Evolutionary conservation across 2,888 invertebrate species (phyloP).

Genomic region (Alviniconcha strummeri): DNA sequence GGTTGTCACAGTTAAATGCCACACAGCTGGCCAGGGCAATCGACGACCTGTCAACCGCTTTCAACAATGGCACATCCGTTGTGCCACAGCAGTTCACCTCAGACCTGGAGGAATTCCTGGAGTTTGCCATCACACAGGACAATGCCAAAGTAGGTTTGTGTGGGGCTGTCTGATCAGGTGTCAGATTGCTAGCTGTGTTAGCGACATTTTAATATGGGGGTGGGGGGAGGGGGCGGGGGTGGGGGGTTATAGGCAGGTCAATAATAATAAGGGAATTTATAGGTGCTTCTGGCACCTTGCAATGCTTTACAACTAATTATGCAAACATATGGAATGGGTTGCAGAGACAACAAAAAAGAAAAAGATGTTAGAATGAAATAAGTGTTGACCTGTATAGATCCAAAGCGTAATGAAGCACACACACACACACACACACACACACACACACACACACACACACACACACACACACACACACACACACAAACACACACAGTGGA

Average conservation of each 20-base stretch:
- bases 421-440: no score
- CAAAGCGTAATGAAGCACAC: no score
- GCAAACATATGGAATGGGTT: no score
- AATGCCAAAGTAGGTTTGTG: slow-evolving; percentile 62
- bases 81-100: slow-evolving; percentile 22
- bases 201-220: neutral
- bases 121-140: slow-evolving; percentile 53
- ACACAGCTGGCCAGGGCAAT: slow-evolving; percentile 52
- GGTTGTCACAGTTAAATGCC: slow-evolving; percentile 46
- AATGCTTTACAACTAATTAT: no score
- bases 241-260: neutral
- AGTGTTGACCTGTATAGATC: no score
- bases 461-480: no score
- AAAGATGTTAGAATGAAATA: no score
- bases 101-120: slow-evolving; percentile 56
- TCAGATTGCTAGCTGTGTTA: neutral
- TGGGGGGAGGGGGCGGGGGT: neutral
- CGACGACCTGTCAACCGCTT: slow-evolving; percentile 55
- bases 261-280: no score
- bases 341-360: no score
- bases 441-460: no score
- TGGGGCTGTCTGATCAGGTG: neutral
- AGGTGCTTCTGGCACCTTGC: no score
- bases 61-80: slow-evolving; percentile 49
- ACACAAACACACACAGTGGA: no score